Conservation (phyloP, 2,888 invertebrate species). For the Zhuqinia jingwanae region DNA sequence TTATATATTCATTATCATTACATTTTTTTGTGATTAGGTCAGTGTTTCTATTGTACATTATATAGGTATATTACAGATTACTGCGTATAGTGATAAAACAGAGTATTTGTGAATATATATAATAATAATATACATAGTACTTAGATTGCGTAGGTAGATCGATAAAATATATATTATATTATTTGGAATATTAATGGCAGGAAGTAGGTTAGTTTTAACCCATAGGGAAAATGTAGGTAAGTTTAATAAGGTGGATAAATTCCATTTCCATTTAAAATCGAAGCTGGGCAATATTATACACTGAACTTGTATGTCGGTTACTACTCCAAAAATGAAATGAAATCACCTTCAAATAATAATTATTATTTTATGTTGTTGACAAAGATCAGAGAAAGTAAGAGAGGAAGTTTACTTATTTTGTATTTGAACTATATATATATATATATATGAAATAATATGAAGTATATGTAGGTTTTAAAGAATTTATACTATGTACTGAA, state of each 20-base stretch:
- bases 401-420: constrained; percentile 53
- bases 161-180: background rate
- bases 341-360: constrained; percentile 28
- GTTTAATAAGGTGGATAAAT: too few relatives aligned
- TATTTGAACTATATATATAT: constrained; percentile 45
- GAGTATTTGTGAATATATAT: constrained; percentile 13
- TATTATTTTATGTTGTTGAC: constrained; percentile 62
- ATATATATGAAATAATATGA: background rate
- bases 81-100: too few relatives aligned
- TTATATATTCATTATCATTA: constrained; percentile 25
- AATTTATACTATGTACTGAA: constrained; percentile 1
- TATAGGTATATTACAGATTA: too few relatives aligned
- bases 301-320: too few relatives aligned
- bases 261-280: constrained; percentile 31
- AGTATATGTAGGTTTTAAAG: constrained; percentile 43
- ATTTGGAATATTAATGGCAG: background rate
- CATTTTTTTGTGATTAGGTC: constrained; percentile 63
- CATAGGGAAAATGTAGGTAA: background rate
- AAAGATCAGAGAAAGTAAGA: constrained; percentile 29
- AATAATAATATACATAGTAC: background rate
- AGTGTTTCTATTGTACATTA: constrained; percentile 57
- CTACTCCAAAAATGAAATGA: too few relatives aligned
- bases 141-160: too few relatives aligned
- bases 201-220: constrained; percentile 3
- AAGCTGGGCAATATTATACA: too few relatives aligned